phyloP scores from a whole-genome alignment of 2,888 invertebrate genomes.

The Spodoptera littoralis region DNA sequence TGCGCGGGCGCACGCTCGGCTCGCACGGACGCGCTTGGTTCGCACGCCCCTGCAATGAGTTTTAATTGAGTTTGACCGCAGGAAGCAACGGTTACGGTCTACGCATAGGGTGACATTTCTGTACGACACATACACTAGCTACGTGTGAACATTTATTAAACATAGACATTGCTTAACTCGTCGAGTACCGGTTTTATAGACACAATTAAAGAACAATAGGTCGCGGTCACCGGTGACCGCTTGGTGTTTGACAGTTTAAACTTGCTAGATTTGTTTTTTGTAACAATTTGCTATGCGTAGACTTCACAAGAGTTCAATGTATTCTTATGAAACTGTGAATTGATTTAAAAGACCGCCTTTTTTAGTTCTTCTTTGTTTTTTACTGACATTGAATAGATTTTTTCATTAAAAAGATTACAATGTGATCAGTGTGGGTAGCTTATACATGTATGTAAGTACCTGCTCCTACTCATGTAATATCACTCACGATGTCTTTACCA shows the following conservation, averaged over 20 bases:
- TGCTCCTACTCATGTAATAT: conserved; percentile 26
- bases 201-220: no score
- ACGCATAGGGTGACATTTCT: conserved; percentile 77
- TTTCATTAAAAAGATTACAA: conserved; percentile 15
- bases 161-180: conserved; percentile 1
- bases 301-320: conserved; percentile 33
- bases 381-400: conserved; percentile 20
- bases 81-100: conserved; percentile 79
- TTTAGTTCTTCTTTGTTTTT: conserved; percentile 18
- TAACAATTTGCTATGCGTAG: conserved; percentile 11
- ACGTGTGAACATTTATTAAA: not conserved
- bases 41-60: conserved; percentile 87
- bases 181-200: no score
- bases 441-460: no score
- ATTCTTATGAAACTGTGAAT: conserved; percentile 32
- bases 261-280: conserved; percentile 9
- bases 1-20: conserved; percentile 30
- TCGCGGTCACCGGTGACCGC: no score
- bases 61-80: conserved; percentile 85
- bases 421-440: conserved; percentile 19
- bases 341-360: conserved; percentile 29
- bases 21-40: conserved; percentile 67
- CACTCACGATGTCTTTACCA: conserved; percentile 32
- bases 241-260: no score
- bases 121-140: conserved; percentile 23